phyloP scores from a whole-genome alignment of 2,113 vertebrate genomes.

The Mastomys natalensis region DNA sequence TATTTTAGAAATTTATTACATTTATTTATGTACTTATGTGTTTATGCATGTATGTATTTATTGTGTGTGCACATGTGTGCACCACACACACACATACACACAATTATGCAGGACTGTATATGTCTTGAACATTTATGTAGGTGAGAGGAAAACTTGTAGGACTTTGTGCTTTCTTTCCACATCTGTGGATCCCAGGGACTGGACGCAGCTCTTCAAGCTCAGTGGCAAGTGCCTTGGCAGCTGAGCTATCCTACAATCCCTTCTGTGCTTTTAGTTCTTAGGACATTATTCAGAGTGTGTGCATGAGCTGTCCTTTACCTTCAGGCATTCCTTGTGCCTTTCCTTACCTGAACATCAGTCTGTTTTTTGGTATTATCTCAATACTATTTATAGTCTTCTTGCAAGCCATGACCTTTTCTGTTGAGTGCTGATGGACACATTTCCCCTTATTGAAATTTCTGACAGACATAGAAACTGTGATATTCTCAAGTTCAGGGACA shows the following conservation, averaged over 20 bases:
- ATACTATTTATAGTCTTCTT: neutral
- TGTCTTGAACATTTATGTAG: neutral
- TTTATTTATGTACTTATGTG: neutral
- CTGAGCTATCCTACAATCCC: neutral
- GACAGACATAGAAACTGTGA: neutral
- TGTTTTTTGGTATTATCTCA: neutral
- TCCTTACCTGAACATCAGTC: neutral
- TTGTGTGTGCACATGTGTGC: neutral
- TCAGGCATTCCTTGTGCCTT: neutral
- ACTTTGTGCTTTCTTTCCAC: neutral
- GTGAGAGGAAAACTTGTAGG: neutral
- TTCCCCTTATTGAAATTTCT: neutral
- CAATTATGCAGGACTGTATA: neutral
- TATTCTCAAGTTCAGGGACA: neutral
- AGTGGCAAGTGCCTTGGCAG: neutral
- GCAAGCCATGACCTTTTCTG: neutral
- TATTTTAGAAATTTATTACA: neutral
- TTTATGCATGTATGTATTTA: neutral
- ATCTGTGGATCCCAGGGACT: neutral
- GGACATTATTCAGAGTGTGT: neutral
- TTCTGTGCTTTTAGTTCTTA: neutral
- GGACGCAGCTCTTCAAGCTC: neutral
- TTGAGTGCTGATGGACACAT: neutral
- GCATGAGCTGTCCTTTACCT: neutral
- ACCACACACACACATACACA: too few relatives aligned